Evolutionary conservation across 2,888 invertebrate species (phyloP).

Genomic region (Mythimna vitellina): DNA sequence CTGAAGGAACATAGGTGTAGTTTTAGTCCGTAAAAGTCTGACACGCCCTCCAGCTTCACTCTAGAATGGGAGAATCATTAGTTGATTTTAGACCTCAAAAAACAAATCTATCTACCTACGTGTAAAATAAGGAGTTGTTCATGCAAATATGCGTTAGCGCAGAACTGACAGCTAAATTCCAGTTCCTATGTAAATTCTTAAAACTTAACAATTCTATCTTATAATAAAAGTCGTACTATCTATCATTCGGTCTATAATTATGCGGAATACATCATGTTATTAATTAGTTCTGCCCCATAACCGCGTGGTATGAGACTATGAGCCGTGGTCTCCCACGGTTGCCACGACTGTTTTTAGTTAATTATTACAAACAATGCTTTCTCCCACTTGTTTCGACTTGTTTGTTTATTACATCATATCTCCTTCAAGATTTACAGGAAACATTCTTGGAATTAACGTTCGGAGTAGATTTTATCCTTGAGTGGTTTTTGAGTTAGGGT

Average conservation of each 20-base stretch:
- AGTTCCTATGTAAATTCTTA: constrained; percentile 23
- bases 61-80: too few relatives aligned
- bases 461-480: constrained; percentile 29
- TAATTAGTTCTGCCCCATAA: constrained; percentile 60
- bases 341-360: constrained; percentile 38
- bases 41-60: too few relatives aligned
- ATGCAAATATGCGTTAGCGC: constrained; percentile 15
- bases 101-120: not conserved
- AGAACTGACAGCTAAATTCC: constrained; percentile 26
- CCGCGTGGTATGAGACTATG: constrained; percentile 48
- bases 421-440: constrained; percentile 38
- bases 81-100: too few relatives aligned
- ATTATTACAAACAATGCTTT: constrained; percentile 57
- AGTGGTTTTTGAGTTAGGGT: constrained; percentile 21
- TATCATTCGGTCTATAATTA: constrained; percentile 40
- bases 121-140: not conserved
- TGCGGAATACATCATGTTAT: constrained; percentile 50
- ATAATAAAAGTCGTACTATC: constrained; percentile 19
- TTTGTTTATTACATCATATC: constrained; percentile 47
- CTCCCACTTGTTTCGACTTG: constrained; percentile 49
- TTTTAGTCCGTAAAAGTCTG: too few relatives aligned
- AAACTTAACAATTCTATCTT: constrained; percentile 22
- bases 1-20: too few relatives aligned
- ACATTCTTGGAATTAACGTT: constrained; percentile 23
- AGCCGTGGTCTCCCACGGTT: constrained; percentile 54